Percentiles rank a stretch among this genome's conserved stretches.
phyloP scores from a whole-genome alignment of 2,888 invertebrate species.

The Acleris sparsana region DNA sequence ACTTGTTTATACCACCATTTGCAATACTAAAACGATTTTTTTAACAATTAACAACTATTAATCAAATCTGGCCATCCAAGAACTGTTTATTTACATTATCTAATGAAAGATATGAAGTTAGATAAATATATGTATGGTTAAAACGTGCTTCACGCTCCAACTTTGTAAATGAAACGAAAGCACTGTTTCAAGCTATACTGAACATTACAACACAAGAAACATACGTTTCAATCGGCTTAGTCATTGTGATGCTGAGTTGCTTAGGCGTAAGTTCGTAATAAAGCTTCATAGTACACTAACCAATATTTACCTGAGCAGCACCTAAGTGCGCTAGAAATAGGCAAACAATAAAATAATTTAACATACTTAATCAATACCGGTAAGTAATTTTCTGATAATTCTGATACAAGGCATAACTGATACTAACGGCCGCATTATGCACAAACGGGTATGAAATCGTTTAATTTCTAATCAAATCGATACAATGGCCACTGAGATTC shows the following conservation, averaged over 20 bases:
- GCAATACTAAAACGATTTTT: too few species aligned
- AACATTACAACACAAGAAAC: not conserved
- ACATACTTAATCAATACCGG: conserved; percentile 43
- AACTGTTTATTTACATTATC: too few species aligned
- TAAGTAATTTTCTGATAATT: conserved; percentile 47
- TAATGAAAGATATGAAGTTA: too few species aligned
- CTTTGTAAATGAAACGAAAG: not conserved
- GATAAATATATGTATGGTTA: too few species aligned
- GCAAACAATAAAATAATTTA: conserved; percentile 67
- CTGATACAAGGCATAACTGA: conserved; percentile 44
- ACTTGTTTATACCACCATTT: too few species aligned
- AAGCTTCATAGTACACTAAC: conserved; percentile 49
- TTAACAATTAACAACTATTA: too few species aligned
- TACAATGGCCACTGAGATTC: conserved; percentile 41
- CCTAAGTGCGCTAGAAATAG: conserved; percentile 80
- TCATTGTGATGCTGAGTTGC: not conserved
- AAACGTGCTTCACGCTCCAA: too few species aligned
- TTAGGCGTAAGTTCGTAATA: conserved; percentile 26
- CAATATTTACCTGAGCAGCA: conserved; percentile 78
- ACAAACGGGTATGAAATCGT: conserved; percentile 51
- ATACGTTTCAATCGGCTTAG: not conserved
- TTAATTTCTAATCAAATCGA: conserved; percentile 49
- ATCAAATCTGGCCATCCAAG: too few species aligned
- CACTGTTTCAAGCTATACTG: not conserved
- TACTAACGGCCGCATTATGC: conserved; percentile 42